Base-by-base conservation (phyloP, 2,888 invertebrate species). In the Marronus borbonicus region DNA sequence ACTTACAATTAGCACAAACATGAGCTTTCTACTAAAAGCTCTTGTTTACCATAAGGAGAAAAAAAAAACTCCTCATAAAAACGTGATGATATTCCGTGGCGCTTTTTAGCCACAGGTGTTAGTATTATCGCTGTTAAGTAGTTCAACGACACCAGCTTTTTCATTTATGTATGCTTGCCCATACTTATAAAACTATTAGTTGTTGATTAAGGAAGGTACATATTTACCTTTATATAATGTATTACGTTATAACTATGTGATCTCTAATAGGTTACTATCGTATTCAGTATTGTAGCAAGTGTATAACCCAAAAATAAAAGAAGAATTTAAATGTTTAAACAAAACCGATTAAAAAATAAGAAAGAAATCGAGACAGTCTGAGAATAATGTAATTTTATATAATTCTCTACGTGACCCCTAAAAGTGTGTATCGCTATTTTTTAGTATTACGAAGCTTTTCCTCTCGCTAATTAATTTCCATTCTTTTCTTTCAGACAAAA, bases 401-500 rank as follows among this genome's bases (percentile, higher is more conserved):
- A 28, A 28, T 28, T 28, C 3, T 28, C 28, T 28, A 28, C 28
- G 28, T 17, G 0, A 31, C 3, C 31, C 2, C 31, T 31, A 31
- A 31, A 31, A 31, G 31, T 31, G 31, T 31, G 3, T 4, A 31
- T 31, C 0, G 4, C 31, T 31, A 17, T 17, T 17, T 17, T 31
- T 31, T 4, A 31, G 31, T 31, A 31, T 31, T 31, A 31, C 31
- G 4, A 31, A 31, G 31, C 31, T 31, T 31, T 31, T 31, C 31
- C 31, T 31, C 20, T 10, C 3, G 17, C 60, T 28, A 62, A 62
- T 62, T 62, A 31, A 14, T 7, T 24, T 62, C 31, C 24, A 8
- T 4, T 62, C 28, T 14, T 86, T 17, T 58, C 8, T 93, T 92
- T 75, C 94, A 97, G 97, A 97, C 97, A 86, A 97, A 97, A 90